Percentiles rank a stretch among this genome's conserved stretches.
Conservation (phyloP, 1,140 invertebrate species). For the Saccostrea cuccullata region DNA sequence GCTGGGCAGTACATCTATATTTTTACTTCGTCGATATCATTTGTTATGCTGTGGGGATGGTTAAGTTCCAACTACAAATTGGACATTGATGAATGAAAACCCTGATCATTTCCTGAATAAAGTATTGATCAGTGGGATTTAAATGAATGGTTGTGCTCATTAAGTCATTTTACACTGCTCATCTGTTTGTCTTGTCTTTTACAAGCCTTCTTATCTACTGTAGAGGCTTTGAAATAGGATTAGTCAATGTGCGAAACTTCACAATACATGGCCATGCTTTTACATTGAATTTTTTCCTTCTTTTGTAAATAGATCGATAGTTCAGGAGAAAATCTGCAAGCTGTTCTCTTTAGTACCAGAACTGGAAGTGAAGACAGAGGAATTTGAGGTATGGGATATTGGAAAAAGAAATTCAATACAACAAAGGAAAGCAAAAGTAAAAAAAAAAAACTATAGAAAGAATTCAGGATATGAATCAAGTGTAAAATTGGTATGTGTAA, state of each 20-base stretch:
- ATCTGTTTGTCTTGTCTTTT: not conserved
- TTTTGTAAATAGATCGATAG: constrained; percentile 63
- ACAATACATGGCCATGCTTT: not conserved
- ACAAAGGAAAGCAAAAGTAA: too few species aligned
- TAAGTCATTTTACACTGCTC: not conserved
- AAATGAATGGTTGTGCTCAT: not conserved
- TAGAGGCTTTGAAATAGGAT: not conserved
- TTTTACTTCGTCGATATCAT: not conserved
- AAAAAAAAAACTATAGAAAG: too few species aligned
- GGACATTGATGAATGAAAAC: not conserved
- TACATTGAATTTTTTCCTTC: not conserved
- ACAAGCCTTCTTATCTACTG: not conserved
- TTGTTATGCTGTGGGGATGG: not conserved
- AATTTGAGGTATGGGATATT: constrained; percentile 68
- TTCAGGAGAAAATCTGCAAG: constrained; percentile 70
- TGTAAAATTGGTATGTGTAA: too few species aligned
- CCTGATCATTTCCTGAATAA: not conserved
- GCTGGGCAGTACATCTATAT: not conserved
- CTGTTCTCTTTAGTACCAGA: constrained; percentile 72
- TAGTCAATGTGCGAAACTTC: not conserved
- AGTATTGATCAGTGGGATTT: not conserved
- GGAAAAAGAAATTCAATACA: too few species aligned
- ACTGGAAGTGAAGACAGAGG: constrained; percentile 64
- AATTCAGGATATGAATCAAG: too few species aligned
- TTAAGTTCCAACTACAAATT: not conserved